Evolutionary conservation across 2,888 invertebrate genomes (phyloP), one percentile per base, ranked within the genome.

Genomic region (Chrysina gloriosa): DNA sequence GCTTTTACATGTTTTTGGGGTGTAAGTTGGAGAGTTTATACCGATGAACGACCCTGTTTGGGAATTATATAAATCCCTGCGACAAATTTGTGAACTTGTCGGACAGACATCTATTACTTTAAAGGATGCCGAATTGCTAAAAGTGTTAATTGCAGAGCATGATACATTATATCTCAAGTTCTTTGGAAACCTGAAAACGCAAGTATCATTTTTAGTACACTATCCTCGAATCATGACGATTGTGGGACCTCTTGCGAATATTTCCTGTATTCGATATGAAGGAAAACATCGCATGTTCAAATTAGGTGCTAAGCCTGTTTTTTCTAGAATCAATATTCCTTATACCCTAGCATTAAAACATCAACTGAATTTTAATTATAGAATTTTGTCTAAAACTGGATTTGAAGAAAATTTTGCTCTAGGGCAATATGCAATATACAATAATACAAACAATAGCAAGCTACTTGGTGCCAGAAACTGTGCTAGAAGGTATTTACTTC

Each of bases 11-110:
- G 7, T 23, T 6, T 21, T 23, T 48, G 23, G 23, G 23, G 71
- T 67, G 25, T 50, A 75, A n/a, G 47, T 75, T 31, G 75, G 74
- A 29, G 73, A 76, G 54, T 65, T 74, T 63, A 61, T 75, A 14
- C 58, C 63, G 16, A 47, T 48, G 6, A 56, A 68, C 39, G 66
- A 71, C 48, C 21, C 54, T 1, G 34, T 69, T 11, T 71, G 74
- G 73, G 34, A 67, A 9, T 69, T 70, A 39, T 74, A 71, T 27
- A 63, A 45, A 45, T n/a, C 27, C 1, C 25, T 63, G 1, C n/a
- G 16, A 45, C 9, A 63, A 63, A 48, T 48, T 6, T 23, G 23
- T 25, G 21, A 19, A 23, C 6, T 48, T n/a, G 7, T 21, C 2
- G 21, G 2, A 7, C 23, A n/a, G n/a, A n/a, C n/a, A 23, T 23